These are phyloP conservation scores for Desmodus rotundus DNA, from an alignment of 2,113 vertebrate genomes.

Conservation along the genomic window DNA sequence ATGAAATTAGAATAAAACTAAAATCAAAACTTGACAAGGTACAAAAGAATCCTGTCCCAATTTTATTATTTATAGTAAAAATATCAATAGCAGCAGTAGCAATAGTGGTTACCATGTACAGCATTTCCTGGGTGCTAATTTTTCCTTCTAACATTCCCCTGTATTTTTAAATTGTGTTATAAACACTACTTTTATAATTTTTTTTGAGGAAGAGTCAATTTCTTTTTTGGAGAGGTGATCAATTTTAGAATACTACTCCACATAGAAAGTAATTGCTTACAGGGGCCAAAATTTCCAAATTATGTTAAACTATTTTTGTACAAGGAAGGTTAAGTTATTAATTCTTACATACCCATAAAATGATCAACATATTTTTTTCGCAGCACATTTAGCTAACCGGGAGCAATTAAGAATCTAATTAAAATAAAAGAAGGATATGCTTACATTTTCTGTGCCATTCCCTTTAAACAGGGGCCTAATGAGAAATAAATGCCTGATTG, in stretches of 20 bases:
- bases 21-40: slow-evolving; percentile 10
- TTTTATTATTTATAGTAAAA: neutral
- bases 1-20: slow-evolving; percentile 8
- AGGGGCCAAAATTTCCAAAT: neutral
- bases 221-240: neutral
- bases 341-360: slow-evolving; percentile 24
- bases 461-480: neutral
- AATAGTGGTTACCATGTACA: neutral
- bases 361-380: slow-evolving; percentile 3
- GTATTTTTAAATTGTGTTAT: slow-evolving; percentile 5
- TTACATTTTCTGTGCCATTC: neutral
- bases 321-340: neutral
- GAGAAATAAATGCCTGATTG: neutral
- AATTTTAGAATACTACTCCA: slow-evolving; percentile 9
- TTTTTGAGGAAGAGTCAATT: neutral
- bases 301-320: neutral
- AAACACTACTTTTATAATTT: neutral
- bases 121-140: neutral
- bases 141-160: neutral
- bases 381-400: neutral
- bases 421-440: slow-evolving; percentile 7
- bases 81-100: neutral
- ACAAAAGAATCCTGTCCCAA: neutral
- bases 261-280: neutral
- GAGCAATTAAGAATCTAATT: slow-evolving; percentile 7